Conservation (phyloP, 2,888 invertebrate genomes). For the Zaprionus lineosus region DNA sequence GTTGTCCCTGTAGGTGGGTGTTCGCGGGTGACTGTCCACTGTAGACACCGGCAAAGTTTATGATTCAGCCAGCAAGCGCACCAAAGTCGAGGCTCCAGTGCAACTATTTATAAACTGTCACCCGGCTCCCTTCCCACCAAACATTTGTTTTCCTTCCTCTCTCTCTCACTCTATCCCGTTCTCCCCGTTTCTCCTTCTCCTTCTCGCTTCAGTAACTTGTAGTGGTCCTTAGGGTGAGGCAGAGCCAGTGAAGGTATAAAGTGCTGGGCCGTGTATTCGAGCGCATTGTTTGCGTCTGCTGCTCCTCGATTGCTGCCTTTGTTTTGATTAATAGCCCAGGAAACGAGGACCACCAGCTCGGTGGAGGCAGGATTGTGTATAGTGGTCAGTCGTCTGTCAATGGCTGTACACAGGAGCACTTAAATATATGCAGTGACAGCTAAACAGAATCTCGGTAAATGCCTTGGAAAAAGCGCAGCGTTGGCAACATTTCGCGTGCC, state of each 20-base stretch:
- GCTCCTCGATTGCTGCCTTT: slow-evolving; percentile 33
- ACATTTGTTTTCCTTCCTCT: too few species aligned
- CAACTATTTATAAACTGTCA: slow-evolving; percentile 70
- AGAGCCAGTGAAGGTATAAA: too few species aligned
- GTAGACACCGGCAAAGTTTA: slow-evolving; percentile 34
- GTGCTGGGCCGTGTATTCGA: slow-evolving; percentile 41
- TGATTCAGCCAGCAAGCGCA: slow-evolving; percentile 63
- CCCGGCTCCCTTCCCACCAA: slow-evolving; percentile 1
- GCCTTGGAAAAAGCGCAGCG: slow-evolving; percentile 31
- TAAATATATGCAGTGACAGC: slow-evolving; percentile 59
- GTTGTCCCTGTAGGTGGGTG: slow-evolving; percentile 8
- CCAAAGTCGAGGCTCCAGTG: slow-evolving; percentile 30
- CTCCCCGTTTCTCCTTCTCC: slow-evolving; percentile 1
- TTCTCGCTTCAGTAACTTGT: too few species aligned
- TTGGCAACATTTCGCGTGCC: slow-evolving; percentile 58
- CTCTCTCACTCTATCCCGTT: too few species aligned
- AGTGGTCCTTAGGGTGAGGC: too few species aligned
- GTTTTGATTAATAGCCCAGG: slow-evolving; percentile 64
- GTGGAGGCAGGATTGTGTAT: slow-evolving; percentile 10
- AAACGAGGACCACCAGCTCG: slow-evolving; percentile 19
- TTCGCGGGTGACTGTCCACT: slow-evolving; percentile 20
- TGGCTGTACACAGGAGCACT: neutral
- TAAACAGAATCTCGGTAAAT: slow-evolving; percentile 51
- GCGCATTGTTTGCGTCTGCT: slow-evolving; percentile 47
- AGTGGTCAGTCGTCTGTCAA: slow-evolving; percentile 14